These are phyloP conservation scores for Rhabdomys pumilio DNA, from an alignment of 2,797 vertebrate genomes.

Conservation along the genomic window DNA sequence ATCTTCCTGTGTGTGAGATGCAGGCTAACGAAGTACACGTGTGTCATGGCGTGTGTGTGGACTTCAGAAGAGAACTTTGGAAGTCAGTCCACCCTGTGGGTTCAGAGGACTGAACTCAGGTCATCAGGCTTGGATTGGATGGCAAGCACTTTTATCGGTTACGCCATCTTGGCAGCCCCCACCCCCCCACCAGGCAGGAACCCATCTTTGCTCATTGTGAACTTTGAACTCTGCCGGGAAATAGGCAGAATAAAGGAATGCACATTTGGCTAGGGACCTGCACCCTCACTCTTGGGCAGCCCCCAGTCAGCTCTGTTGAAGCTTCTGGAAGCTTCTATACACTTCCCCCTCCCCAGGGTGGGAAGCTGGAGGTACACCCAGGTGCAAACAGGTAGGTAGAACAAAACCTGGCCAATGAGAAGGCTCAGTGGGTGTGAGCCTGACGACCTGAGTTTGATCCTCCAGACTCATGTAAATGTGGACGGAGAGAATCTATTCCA, in stretches of 20 bases:
- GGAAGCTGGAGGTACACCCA: neutral
- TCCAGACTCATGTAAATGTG: neutral
- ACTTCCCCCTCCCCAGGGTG: neutral
- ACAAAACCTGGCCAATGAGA: neutral
- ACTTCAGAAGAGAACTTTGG: neutral
- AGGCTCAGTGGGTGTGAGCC: neutral
- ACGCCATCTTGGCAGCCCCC: neutral
- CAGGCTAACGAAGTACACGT: neutral
- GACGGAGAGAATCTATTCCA: neutral
- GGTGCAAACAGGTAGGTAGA: neutral
- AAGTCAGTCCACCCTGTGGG: neutral
- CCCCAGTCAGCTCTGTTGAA: neutral
- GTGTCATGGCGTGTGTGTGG: neutral
- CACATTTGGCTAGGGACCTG: neutral
- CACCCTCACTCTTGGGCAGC: neutral
- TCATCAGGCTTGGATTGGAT: neutral
- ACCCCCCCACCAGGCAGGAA: neutral
- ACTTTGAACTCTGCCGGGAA: neutral
- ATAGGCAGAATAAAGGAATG: neutral
- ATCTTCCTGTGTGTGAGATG: neutral
- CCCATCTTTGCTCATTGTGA: neutral
- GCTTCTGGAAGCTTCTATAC: neutral
- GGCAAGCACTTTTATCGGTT: neutral
- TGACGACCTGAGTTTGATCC: neutral
- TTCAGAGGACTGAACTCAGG: neutral